Percentiles rank a stretch among this genome's conserved stretches.
These are phyloP conservation scores for Xestoiulus laeticollis DNA, from an alignment of 2,888 invertebrate genomes.

Conservation along the genomic window DNA sequence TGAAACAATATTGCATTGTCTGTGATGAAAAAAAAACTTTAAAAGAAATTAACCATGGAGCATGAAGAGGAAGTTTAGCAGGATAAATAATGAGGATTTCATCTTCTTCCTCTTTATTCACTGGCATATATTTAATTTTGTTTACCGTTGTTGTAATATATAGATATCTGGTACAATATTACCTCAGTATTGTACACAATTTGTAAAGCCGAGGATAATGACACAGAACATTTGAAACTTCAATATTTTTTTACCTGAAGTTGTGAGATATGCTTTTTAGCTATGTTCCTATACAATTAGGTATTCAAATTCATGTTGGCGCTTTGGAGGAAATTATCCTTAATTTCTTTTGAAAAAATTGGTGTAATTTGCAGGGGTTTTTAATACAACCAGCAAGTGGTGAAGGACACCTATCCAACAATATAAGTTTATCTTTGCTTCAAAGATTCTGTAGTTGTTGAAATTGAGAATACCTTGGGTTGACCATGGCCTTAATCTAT, in stretches of 20 bases:
- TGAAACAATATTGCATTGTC: background rate
- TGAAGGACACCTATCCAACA: background rate
- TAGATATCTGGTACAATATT: no score
- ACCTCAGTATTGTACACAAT: no score
- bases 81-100: background rate
- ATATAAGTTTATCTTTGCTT: background rate
- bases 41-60: background rate
- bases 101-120: background rate
- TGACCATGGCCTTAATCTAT: slow-evolving; percentile 14
- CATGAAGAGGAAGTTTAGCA: no score
- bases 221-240: background rate
- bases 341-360: background rate
- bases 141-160: no score
- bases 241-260: background rate
- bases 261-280: background rate
- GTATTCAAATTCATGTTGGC: background rate
- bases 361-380: no score
- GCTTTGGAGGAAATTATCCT: background rate
- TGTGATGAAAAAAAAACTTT: background rate
- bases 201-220: no score
- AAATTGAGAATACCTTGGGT: background rate
- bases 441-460: background rate
- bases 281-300: background rate
- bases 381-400: no score
- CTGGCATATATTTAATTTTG: background rate